These are phyloP conservation scores for Stratiomys singularior DNA, from an alignment of 2,888 invertebrate species.

Conservation along the genomic window DNA sequence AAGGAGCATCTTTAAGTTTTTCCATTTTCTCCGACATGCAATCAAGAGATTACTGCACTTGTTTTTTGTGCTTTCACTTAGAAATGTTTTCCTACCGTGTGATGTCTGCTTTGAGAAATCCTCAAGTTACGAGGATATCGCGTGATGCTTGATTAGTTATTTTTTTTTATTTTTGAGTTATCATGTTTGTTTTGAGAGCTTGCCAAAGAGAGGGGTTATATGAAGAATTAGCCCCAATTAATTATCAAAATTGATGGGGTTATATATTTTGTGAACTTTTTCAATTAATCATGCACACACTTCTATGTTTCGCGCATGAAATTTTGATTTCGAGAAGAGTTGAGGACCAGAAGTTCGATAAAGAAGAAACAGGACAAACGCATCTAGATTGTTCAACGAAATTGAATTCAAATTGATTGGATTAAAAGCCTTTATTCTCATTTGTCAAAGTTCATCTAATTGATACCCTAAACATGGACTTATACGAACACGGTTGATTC, in stretches of 20 bases:
- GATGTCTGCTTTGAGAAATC: not conserved
- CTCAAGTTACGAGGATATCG: slow-evolving; percentile 14
- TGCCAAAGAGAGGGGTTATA: not conserved
- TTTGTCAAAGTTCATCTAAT: too few relatives aligned
- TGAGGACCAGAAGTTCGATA: too few relatives aligned
- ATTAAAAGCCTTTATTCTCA: too few relatives aligned
- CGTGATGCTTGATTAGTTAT: slow-evolving; percentile 4
- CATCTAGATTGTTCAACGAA: too few relatives aligned
- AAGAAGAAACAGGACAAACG: too few relatives aligned
- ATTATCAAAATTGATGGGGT: not conserved
- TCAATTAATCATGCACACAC: too few relatives aligned
- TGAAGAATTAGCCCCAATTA: not conserved
- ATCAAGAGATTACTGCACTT: slow-evolving; percentile 40
- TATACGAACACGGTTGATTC: too few relatives aligned
- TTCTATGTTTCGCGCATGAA: too few relatives aligned
- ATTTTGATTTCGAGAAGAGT: too few relatives aligned
- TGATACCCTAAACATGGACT: too few relatives aligned
- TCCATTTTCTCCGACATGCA: slow-evolving; percentile 35
- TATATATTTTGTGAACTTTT: not conserved
- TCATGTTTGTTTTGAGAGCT: not conserved
- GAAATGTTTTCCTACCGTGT: not conserved
- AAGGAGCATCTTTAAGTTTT: slow-evolving; percentile 1
- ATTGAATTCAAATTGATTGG: too few relatives aligned
- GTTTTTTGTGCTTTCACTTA: not conserved
- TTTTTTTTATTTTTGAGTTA: not conserved